phyloP scores from a whole-genome alignment of 2,113 vertebrate genomes.

The Phoenicopterus ruber region DNA sequence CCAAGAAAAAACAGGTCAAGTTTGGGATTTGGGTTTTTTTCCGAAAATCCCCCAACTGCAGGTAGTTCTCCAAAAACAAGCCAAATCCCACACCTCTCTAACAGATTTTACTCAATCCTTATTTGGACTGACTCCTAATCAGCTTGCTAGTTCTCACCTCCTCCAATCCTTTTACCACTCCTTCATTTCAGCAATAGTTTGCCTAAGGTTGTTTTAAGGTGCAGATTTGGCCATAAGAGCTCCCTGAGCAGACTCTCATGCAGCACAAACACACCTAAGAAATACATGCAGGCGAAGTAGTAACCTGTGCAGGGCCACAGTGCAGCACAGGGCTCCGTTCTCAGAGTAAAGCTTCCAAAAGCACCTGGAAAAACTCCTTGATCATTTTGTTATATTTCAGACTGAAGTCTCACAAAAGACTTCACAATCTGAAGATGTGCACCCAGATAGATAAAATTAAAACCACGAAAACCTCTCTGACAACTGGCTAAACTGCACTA shows the following conservation, averaged over 20 bases:
- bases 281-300: neutral
- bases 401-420: neutral
- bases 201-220: neutral
- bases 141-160: neutral
- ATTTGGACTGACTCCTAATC: neutral
- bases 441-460: neutral
- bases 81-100: neutral
- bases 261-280: neutral
- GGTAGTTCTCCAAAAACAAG: neutral
- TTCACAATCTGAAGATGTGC: neutral
- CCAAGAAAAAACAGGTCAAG: neutral
- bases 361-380: neutral
- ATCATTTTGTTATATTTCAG: neutral
- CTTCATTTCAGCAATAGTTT: neutral
- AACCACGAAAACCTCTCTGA: neutral
- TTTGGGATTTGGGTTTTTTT: neutral
- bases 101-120: neutral
- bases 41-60: neutral
- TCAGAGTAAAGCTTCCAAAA: neutral
- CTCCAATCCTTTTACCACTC: neutral
- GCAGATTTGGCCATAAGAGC: neutral
- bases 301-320: neutral
- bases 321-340: neutral
- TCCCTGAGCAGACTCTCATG: neutral
- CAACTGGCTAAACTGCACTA: neutral